These are phyloP conservation scores for Bombylius discolor DNA, from an alignment of 2,888 invertebrate species.

Conservation along the genomic window DNA sequence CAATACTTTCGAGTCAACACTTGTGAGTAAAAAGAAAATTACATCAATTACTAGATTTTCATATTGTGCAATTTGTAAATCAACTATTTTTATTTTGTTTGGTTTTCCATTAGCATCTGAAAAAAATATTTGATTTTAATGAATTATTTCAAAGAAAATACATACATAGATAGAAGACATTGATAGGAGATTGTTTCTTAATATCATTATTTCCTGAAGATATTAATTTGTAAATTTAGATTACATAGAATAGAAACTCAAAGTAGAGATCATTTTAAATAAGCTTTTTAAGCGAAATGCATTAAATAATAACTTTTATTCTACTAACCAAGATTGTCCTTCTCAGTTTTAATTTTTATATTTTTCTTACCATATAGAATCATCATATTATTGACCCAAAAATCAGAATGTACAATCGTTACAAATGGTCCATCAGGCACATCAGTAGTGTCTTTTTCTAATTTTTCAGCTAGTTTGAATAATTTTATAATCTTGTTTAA, in stretches of 20 bases:
- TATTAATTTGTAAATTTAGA: too few relatives aligned
- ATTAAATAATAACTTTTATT: too few relatives aligned
- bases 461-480: slow-evolving; percentile 16
- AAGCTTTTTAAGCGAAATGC: too few relatives aligned
- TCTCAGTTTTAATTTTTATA: not conserved
- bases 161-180: too few relatives aligned
- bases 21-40: slow-evolving; percentile 43
- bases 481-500: slow-evolving; percentile 18
- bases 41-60: slow-evolving; percentile 42
- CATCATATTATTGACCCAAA: slow-evolving; percentile 50
- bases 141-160: not conserved
- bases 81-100: slow-evolving; percentile 42
- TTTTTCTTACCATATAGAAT: slow-evolving; percentile 33
- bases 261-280: too few relatives aligned
- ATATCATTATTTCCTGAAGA: too few relatives aligned
- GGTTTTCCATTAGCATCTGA: slow-evolving; percentile 30
- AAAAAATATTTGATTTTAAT: slow-evolving; percentile 3
- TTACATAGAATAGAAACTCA: too few relatives aligned
- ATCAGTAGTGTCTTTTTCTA: slow-evolving; percentile 17
- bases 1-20: slow-evolving; percentile 36
- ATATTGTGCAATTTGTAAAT: slow-evolving; percentile 44
- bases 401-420: slow-evolving; percentile 43
- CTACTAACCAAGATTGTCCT: too few relatives aligned
- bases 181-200: too few relatives aligned
- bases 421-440: slow-evolving; percentile 37